Evolutionary conservation across 2,888 invertebrate species (phyloP), one percentile per base, ranked within the genome.

Genomic region (Oxycera nigricornis): DNA sequence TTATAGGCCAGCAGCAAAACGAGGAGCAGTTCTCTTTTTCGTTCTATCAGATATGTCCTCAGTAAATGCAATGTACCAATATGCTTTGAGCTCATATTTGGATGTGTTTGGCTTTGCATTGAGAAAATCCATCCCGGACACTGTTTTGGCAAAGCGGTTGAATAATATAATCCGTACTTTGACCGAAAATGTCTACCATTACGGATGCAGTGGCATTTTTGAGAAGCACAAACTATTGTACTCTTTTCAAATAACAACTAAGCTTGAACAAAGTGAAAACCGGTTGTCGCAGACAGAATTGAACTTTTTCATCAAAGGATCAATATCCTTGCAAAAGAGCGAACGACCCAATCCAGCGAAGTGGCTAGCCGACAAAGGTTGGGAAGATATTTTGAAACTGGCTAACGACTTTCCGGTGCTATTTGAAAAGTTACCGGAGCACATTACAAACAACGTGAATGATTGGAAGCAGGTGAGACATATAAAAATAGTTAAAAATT

Each of bases 51-150:
- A 96, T 82, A 94, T 97, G 94, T 92, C 95, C 0, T 89, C 89
- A 0, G 93, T 97, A 2, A 95, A 94, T 83, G 86, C 90, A 41
- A 97, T 97, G 96, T 97, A 97, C 82, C 96, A 97, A 81, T 96
- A 96, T 84, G 95, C 96, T 0, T 86, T 97, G 73, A 90, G 89
- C 1, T 91, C 95, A 0, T 97, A 96, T 81, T 87, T 96, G 30
- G 93, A 93, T 78, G 94, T 96, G 1, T 97, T 96, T 81, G 87
- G 90, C 0, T 92, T 89, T 82, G 93, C 96, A 0, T 85, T 97
- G 70, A 90, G 91, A 74, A 95, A 93, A 84, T 92, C 95, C 2
- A 87, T 94, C 82, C 94, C 95, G 0, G 94, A 96, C 81, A 90
- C 92, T 1, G 88, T 92, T n/a, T 84, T 96, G 0, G 79, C 83